Base-by-base conservation (phyloP, 2,797 vertebrate species). In the Sebastes matsubarae region DNA sequence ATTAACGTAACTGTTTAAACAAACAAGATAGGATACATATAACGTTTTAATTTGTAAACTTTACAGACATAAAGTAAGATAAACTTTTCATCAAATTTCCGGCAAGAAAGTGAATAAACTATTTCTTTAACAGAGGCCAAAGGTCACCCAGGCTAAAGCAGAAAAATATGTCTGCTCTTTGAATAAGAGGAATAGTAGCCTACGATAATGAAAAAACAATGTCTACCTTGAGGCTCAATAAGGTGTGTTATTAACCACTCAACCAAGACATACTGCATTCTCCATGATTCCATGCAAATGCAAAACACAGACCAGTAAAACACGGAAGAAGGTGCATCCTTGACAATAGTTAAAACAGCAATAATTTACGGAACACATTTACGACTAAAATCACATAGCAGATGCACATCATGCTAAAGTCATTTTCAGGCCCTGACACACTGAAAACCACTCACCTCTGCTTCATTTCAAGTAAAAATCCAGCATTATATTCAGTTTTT, bases 311-410 rank as follows among this genome's bases (percentile, higher is more conserved):
- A 69, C 75, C 42, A 68, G 66, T 83, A 79, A 78, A 88, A 83
- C 84, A 79, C 64, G 60, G 77, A 82, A 38, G 22, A 72, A 38
- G 20, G 14, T 61, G 73, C 76, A 77, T 82, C 73, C 54, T 75
- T 69, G 60, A 89, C 72, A 86, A 91, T 80, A 81, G 79, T 68
- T 78, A 68, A 82, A 89, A 68, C 83, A 88, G 84, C 18, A 27
- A 73, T 27, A 59, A 79, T 86, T 90, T 86, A 76, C 64, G 42
- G 55, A 87, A 91, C 75, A 72, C 85, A 68, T 75, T 77, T 69
- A 81, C 29, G 52, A 73, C 78, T 80, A 64, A 86, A 90, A 87
- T 89, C 78, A 89, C 76, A 80, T 36, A 77, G 65, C 92, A 92
- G 89, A 89, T 75, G 72, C 38, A 77, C 32, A 12, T 46, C 12